Base-by-base conservation (phyloP, 2,113 vertebrate genomes). In the Spea multiplicata region DNA sequence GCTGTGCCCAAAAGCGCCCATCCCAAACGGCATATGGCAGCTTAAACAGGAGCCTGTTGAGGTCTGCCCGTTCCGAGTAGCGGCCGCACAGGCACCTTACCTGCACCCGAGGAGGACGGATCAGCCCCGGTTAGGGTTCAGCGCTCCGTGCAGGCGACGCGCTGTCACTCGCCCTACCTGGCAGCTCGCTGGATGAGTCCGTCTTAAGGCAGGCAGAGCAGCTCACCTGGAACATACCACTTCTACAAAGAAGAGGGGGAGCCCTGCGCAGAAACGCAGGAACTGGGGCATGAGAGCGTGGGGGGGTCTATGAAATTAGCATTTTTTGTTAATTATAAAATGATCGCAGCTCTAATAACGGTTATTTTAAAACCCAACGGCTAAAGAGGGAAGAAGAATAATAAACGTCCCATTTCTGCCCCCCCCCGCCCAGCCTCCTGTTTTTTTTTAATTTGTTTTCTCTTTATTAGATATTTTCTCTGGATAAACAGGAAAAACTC, bases 201-300 rank as follows among this genome's bases (percentile, higher is more conserved):
- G 77, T 73, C 71, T 65, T 50, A 75, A 53, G 76, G 46, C 6
- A 44, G 61, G 4, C 8, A 48, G 76, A 76, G 46, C 61, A 69
- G 44, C 64, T 81, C 61, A 85, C n/a, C 9, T 7, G 1, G 8
- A 83, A 73, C 73, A 70, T 1, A 66, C 30, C 74, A 81, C 78
- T 71, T 81, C 70, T 65, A 78, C 48, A 2, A 5, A 14, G 64
- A 49, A 66, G 16, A 7, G 73, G 73, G 59, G 57, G 8, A 12
- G 53, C 12, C 3, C n/a, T 5, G 8, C 12, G 8, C 10, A 13
- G 10, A 59, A 59, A 59, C 47, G 8, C 48, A 44, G 4, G 8
- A 73, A 62, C 13, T 3, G 46, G 8, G 45, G 8, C 49, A 59
- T 30, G 12, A 73, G 17, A 4, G 6, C 8, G 14, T 16, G 0